Percentiles rank a stretch among this genome's conserved stretches.
These are phyloP conservation scores for Dryobota labecula DNA, from an alignment of 2,888 invertebrate species.

Conservation along the genomic window DNA sequence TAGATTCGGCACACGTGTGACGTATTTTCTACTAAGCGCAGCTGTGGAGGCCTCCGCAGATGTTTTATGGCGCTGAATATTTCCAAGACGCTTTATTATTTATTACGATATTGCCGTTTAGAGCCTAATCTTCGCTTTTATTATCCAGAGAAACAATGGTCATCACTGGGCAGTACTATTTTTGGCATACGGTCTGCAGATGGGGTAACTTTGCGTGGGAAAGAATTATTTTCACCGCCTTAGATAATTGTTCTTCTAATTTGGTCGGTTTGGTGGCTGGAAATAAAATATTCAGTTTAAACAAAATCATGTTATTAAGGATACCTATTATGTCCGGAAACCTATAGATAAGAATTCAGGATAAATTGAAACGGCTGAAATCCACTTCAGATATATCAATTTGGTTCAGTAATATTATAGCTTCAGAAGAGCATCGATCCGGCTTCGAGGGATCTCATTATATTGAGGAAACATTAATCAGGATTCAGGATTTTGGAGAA, in stretches of 20 bases:
- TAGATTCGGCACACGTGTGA: conserved; percentile 85
- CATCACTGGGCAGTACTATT: conserved; percentile 83
- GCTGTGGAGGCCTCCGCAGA: conserved; percentile 88
- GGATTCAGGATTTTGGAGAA: conserved; percentile 1
- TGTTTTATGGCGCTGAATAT: conserved; percentile 89
- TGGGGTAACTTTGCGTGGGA: conserved; percentile 84
- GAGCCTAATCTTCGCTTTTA: conserved; percentile 89
- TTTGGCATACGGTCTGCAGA: conserved; percentile 87
- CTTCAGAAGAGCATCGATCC: conserved; percentile 13
- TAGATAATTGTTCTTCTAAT: conserved; percentile 56
- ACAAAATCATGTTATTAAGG: not conserved
- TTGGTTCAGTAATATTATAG: conserved; percentile 32
- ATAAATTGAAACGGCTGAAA: not conserved
- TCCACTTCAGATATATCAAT: conserved; percentile 10
- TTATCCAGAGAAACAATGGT: conserved; percentile 88
- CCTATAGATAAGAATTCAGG: not conserved
- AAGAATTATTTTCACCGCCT: conserved; percentile 72
- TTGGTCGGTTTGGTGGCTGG: conserved; percentile 20
- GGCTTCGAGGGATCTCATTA: conserved; percentile 13
- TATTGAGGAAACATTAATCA: conserved; percentile 33
- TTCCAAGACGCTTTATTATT: conserved; percentile 89
- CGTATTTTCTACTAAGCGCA: conserved; percentile 87
- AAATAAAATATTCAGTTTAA: conserved; percentile 19
- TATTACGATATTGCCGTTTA: conserved; percentile 89
- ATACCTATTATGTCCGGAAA: not conserved